Evolutionary conservation across 2,888 invertebrate genomes (phyloP), one percentile per base, ranked within the genome.

Genomic region (Oasisia sp.): DNA sequence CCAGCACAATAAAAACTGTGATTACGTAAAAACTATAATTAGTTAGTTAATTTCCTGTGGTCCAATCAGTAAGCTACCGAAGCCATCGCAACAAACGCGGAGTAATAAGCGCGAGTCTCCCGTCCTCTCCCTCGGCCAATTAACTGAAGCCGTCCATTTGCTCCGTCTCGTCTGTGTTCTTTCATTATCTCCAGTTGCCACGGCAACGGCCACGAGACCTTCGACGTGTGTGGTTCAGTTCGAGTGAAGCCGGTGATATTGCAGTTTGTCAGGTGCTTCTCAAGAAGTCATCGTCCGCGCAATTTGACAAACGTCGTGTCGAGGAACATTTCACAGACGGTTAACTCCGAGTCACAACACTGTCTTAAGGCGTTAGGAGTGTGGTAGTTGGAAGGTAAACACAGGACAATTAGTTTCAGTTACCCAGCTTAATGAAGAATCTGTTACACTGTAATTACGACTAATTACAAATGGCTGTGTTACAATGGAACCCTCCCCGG

Each of bases 31-130:
- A 38, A 50, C 50, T 50, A 50, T 50, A 50, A 50, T 38, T 74
- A 74, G n/a, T 74, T 74, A 74, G 74, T 74, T 74, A 74, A 74
- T 74, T 27, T 74, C 74, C 74, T 74, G 74, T 74, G 74, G 27
- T 19, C 27, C 7, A 74, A 74, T 19, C 74, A 74, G 19, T 5
- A 74, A 19, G 14, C 19, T 27, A 74, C n/a, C 7, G 74, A 74
- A 74, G 74, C 74, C 74, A 19, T 74, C 7, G 74, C n/a, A n/a
- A 74, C 74, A 74, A 19, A 74, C 2, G 27, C 74, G 5, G 27
- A 19, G 74, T 74, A 74, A 74, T 74, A 74, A 74, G 27, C n/a
- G 27, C 27, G 19, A 74, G 14, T n/a, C n/a, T 38, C n/a, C 74
- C 74, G 7, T 27, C 27, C 74, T 74, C n/a, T 74, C 74, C 74